Conservation (phyloP, 2,888 invertebrate genomes). For the Sipha maydis region DNA sequence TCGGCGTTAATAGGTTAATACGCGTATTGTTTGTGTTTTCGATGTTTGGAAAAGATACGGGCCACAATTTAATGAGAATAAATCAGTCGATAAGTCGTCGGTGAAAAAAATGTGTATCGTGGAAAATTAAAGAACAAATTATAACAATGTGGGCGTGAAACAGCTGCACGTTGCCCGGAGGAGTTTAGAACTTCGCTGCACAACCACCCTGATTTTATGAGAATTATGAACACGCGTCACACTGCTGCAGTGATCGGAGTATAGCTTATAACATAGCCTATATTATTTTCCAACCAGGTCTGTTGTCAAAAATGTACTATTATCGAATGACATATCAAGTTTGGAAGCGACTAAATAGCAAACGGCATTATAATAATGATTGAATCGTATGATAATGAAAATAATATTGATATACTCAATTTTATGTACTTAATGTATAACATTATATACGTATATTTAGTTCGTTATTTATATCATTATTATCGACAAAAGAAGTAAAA, state of each 20-base stretch:
- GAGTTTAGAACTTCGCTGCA: conserved; percentile 47
- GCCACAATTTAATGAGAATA: conserved; percentile 6
- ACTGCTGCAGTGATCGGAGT: background rate
- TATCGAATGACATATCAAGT: background rate
- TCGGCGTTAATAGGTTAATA: background rate
- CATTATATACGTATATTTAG: too few relatives aligned
- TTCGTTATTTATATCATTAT: background rate
- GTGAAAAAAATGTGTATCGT: conserved; percentile 15
- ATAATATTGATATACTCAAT: background rate
- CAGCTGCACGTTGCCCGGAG: conserved; percentile 41
- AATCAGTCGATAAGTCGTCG: conserved; percentile 19
- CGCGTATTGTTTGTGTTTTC: background rate
- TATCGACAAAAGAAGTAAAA: background rate
- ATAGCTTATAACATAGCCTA: background rate
- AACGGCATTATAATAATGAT: background rate
- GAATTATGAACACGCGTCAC: conserved; percentile 18
- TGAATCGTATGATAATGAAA: background rate
- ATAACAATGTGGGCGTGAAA: conserved; percentile 47
- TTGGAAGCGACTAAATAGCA: background rate
- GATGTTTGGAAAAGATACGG: conserved; percentile 13
- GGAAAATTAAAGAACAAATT: conserved; percentile 56
- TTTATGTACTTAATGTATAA: too few relatives aligned
- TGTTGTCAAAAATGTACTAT: background rate
- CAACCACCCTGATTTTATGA: conserved; percentile 16
- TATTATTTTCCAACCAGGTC: background rate